Percentiles rank a stretch among this genome's conserved stretches.
Evolutionary conservation across 2,797 vertebrate species (phyloP).

Genomic region (Acanthurus leucopareius): DNA sequence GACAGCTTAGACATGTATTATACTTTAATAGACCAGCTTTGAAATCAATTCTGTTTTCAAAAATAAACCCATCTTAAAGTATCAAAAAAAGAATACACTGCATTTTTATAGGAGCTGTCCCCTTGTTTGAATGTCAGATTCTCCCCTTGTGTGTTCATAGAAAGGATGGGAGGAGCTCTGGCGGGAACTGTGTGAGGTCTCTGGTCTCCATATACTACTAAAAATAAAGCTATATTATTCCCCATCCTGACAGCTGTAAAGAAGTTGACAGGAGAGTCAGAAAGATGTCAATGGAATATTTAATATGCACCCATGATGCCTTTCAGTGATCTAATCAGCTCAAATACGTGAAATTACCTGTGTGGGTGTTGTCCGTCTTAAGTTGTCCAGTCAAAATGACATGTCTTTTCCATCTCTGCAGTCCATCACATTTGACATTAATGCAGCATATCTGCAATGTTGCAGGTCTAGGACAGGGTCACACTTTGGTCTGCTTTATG

Average conservation of each 20-base stretch:
- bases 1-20: constrained; percentile 50
- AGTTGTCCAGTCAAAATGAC: too few relatives aligned
- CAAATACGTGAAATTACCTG: neutral
- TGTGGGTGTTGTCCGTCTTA: neutral
- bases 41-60: constrained; percentile 44
- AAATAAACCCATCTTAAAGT: constrained; percentile 18
- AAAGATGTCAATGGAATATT: neutral
- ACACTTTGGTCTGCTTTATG: too few relatives aligned
- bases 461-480: too few relatives aligned
- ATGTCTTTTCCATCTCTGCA: too few relatives aligned
- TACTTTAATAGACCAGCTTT: constrained; percentile 39
- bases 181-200: neutral
- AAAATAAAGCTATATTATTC: neutral
- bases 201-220: too few relatives aligned
- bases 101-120: too few relatives aligned
- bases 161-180: neutral
- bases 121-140: neutral
- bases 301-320: neutral
- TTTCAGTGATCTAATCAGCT: neutral
- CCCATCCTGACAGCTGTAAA: neutral
- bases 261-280: neutral
- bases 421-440: too few relatives aligned
- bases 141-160: neutral
- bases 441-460: too few relatives aligned
- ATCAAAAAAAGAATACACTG: neutral